A percentile compares a stretch with the other conserved stretches of the same genome.
Evolutionary conservation across 2,113 vertebrate species (phyloP).

Genomic region (Gnathonemus longibarbis): DNA sequence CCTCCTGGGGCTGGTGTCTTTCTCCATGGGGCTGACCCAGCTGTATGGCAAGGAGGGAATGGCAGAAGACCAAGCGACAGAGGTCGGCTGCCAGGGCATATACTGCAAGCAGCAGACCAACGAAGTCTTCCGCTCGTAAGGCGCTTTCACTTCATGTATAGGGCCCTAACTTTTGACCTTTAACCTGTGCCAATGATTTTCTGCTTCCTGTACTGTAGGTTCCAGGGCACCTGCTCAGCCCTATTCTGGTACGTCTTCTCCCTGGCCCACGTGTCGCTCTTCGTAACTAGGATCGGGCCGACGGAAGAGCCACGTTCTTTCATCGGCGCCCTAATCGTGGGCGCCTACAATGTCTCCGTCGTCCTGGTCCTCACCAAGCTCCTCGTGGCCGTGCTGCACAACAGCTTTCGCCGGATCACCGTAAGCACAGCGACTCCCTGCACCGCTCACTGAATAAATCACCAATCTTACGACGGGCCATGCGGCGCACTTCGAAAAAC

Average conservation of each 20-base stretch:
- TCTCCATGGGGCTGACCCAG: conserved; percentile 78
- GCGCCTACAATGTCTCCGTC: conserved; percentile 94
- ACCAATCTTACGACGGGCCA: background rate
- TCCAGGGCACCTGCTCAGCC: conserved; percentile 90
- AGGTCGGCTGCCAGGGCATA: conserved; percentile 82
- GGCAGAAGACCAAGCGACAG: conserved; percentile 24
- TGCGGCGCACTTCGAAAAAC: background rate
- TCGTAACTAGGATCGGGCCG: conserved; percentile 86
- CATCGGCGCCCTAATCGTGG: conserved; percentile 88
- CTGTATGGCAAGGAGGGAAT: conserved; percentile 78
- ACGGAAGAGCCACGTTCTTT: conserved; percentile 90
- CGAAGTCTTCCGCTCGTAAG: conserved; percentile 89
- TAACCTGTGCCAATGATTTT: background rate
- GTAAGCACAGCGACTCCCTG: conserved; percentile 60
- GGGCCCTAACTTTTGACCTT: background rate
- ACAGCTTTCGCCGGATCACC: conserved; percentile 93
- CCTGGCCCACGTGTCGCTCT: conserved; percentile 86
- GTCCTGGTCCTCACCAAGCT: conserved; percentile 95
- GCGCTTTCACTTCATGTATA: background rate
- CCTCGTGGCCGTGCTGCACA: conserved; percentile 94
- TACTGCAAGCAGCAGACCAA: conserved; percentile 89
- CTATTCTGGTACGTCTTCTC: conserved; percentile 98
- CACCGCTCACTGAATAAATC: background rate
- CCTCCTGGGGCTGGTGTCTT: conserved; percentile 90
- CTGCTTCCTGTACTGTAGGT: conserved; percentile 61